Percentiles rank a stretch among this genome's conserved stretches.
These are phyloP conservation scores for Spicauda simplicius DNA, from an alignment of 2,888 invertebrate genomes.

Conservation along the genomic window DNA sequence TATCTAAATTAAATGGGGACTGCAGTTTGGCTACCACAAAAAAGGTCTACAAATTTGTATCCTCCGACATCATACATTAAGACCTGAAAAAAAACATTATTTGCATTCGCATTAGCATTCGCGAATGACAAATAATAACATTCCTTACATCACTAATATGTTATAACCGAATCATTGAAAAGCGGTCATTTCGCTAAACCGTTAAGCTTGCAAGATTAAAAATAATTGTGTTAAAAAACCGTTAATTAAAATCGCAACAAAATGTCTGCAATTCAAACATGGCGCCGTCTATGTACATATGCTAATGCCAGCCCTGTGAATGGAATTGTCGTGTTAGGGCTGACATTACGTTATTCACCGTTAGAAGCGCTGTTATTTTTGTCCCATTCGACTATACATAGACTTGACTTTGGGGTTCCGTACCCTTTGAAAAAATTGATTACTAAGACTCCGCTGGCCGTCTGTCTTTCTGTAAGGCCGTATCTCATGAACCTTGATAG, in stretches of 20 bases:
- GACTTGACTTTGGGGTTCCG: constrained; percentile 40
- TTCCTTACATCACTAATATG: too few species aligned
- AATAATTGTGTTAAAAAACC: constrained; percentile 60
- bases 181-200: constrained; percentile 40
- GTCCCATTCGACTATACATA: constrained; percentile 48
- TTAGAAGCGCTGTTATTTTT: constrained; percentile 64
- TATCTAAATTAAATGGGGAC: too few species aligned
- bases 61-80: too few species aligned
- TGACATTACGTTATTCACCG: constrained; percentile 70
- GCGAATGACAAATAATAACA: too few species aligned
- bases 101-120: too few species aligned
- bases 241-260: constrained; percentile 78
- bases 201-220: constrained; percentile 54
- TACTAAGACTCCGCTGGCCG: too few species aligned
- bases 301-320: constrained; percentile 80
- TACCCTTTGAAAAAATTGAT: too few species aligned
- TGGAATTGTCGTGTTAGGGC: constrained; percentile 82
- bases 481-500: too few species aligned
- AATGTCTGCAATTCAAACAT: constrained; percentile 73
- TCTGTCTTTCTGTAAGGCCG: too few species aligned
- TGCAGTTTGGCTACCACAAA: too few species aligned
- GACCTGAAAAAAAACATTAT: too few species aligned
- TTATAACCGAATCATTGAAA: constrained; percentile 42
- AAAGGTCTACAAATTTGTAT: too few species aligned
- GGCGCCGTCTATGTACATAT: constrained; percentile 74